These are phyloP conservation scores for Phylloscopus collybita DNA, from an alignment of 2,797 vertebrate species.

Conservation along the genomic window DNA sequence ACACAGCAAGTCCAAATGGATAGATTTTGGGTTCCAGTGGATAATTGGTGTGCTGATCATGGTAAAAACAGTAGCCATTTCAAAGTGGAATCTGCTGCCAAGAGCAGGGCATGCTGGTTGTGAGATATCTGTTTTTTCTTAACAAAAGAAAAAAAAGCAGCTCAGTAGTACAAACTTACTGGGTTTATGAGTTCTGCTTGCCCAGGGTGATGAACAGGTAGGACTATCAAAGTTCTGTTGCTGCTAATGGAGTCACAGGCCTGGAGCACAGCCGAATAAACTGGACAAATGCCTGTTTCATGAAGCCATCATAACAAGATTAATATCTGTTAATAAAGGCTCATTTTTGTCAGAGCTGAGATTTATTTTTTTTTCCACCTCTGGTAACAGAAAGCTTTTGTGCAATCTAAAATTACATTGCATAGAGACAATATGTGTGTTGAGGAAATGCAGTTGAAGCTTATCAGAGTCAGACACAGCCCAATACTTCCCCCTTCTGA, in stretches of 20 bases:
- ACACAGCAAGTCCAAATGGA: neutral
- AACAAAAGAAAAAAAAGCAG: neutral
- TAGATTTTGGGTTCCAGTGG: neutral
- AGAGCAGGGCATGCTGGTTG: neutral
- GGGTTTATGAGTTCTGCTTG: neutral
- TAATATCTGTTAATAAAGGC: neutral
- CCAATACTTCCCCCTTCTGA: neutral
- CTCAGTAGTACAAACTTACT: neutral
- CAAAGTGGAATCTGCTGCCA: neutral
- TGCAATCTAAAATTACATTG: neutral
- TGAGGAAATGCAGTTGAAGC: neutral
- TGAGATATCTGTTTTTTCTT: rapidly evolving
- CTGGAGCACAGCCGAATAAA: neutral
- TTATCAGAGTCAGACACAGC: neutral
- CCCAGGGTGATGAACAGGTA: neutral
- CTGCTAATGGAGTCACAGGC: neutral
- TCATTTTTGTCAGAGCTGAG: neutral
- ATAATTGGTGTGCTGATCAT: neutral
- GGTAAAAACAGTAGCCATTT: neutral
- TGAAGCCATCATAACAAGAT: neutral
- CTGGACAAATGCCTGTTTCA: neutral
- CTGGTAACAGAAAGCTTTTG: neutral
- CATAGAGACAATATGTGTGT: neutral
- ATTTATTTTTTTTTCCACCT: neutral
- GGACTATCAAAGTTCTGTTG: neutral